Evolutionary conservation across 1,140 invertebrate species (phyloP).

Genomic region (Drosophila biarmipes): DNA sequence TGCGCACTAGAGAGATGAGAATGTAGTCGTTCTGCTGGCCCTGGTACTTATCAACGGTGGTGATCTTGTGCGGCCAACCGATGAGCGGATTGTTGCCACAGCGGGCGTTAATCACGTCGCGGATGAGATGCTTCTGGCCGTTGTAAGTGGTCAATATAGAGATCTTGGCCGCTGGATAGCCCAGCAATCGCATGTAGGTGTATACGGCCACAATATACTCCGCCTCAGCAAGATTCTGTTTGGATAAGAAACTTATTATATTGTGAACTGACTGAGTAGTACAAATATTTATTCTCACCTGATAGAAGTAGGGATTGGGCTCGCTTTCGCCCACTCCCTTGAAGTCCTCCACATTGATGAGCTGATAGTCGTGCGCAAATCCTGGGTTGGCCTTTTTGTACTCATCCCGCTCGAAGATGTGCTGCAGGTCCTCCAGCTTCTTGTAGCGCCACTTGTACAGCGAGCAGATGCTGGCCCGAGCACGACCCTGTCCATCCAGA

Average conservation of each 20-base stretch:
- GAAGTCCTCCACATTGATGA: slow-evolving; percentile 98
- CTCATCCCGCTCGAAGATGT: slow-evolving; percentile 93
- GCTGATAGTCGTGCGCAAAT: slow-evolving; percentile 96
- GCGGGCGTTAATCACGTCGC: slow-evolving; percentile 97
- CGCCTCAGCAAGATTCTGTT: slow-evolving; percentile 98
- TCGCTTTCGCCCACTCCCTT: slow-evolving; percentile 98
- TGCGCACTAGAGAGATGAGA: slow-evolving; percentile 97
- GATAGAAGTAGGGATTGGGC: slow-evolving; percentile 99
- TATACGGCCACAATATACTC: slow-evolving; percentile 99
- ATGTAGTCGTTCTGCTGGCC: slow-evolving; percentile 99
- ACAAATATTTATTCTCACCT: slow-evolving; percentile 86
- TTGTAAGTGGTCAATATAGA: slow-evolving; percentile 99
- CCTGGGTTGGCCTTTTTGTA: slow-evolving; percentile 96
- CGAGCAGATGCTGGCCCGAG: slow-evolving; percentile 91
- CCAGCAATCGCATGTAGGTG: slow-evolving; percentile 99
- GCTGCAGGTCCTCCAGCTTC: slow-evolving; percentile 95
- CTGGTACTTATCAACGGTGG: slow-evolving; percentile 99
- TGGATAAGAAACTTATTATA: slow-evolving; percentile 20
- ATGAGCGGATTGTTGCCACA: slow-evolving; percentile 99
- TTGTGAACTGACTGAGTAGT: not conserved
- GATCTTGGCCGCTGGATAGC: slow-evolving; percentile 98
- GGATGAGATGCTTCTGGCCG: slow-evolving; percentile 98
- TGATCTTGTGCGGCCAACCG: slow-evolving; percentile 96
- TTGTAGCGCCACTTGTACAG: slow-evolving; percentile 99
- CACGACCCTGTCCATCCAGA: slow-evolving; percentile 98